Percentiles rank a stretch among this genome's conserved stretches.
phyloP scores from a whole-genome alignment of 2,797 vertebrate genomes.

The Schizopygopsis pylzovi region DNA sequence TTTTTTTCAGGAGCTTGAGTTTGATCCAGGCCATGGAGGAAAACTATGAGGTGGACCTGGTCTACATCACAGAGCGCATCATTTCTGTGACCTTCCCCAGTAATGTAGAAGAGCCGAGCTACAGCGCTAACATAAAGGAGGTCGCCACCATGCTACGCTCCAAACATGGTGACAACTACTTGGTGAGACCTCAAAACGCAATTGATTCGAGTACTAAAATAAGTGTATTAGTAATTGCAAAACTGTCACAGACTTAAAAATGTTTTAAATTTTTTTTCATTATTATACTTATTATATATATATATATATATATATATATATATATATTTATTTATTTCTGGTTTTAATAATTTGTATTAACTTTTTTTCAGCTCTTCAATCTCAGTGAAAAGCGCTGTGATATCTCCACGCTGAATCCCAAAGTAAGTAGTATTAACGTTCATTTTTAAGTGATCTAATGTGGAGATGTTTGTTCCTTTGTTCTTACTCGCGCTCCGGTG shows the following conservation, averaged over 20 bases:
- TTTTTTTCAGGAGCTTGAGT: conserved; percentile 81
- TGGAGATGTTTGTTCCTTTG: neutral
- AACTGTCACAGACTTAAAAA: neutral
- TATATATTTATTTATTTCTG: neutral
- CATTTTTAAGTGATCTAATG: neutral
- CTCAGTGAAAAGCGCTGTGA: conserved; percentile 93
- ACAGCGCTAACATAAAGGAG: conserved; percentile 90
- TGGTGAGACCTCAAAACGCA: conserved; percentile 77
- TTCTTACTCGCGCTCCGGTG: neutral
- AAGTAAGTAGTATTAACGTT: conserved; percentile 77
- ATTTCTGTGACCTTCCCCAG: conserved; percentile 93
- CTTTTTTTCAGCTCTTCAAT: conserved; percentile 89
- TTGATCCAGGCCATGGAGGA: conserved; percentile 87
- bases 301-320: neutral
- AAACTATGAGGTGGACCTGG: conserved; percentile 94
- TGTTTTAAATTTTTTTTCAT: no score
- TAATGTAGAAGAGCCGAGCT: conserved; percentile 87
- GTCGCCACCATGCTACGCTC: conserved; percentile 97
- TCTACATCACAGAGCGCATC: conserved; percentile 97
- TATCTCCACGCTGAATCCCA: conserved; percentile 90
- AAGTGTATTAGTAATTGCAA: neutral
- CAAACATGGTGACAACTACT: conserved; percentile 93
- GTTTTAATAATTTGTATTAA: neutral
- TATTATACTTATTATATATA: neutral
- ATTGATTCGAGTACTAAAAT: neutral